Evolutionary conservation across 2,113 vertebrate genomes (phyloP).

Genomic region (Cottus gobio): DNA sequence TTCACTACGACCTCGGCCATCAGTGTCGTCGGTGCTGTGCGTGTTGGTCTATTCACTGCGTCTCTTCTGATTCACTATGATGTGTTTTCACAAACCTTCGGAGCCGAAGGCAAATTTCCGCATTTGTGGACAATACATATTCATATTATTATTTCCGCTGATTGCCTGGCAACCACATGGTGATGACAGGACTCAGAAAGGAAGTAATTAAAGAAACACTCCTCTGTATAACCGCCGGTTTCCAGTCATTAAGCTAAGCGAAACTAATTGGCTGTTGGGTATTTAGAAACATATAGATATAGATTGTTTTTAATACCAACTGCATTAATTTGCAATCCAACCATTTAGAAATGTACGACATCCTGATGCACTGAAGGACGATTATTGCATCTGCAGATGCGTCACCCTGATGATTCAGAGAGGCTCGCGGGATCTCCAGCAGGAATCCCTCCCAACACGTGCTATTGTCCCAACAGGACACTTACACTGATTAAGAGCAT

Average conservation of each 20-base stretch:
- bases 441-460: neutral
- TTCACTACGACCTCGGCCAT: no score
- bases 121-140: neutral
- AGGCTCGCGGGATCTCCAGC: neutral
- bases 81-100: neutral
- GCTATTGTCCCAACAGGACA: neutral
- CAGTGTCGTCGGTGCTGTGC: no score
- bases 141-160: neutral
- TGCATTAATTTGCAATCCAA: neutral
- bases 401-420: slow-evolving; percentile 20
- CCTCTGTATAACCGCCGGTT: neutral
- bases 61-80: no score
- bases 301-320: neutral
- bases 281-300: neutral
- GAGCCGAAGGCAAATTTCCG: neutral
- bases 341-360: neutral
- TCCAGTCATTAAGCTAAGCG: neutral
- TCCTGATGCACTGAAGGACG: slow-evolving; percentile 19
- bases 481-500: neutral
- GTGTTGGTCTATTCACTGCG: no score
- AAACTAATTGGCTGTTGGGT: neutral
- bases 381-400: slow-evolving; percentile 8
- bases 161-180: neutral
- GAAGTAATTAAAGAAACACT: slow-evolving; percentile 1
- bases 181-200: neutral